phyloP scores from a whole-genome alignment of 1,140 invertebrate species.

The Zaprionus inermis region DNA sequence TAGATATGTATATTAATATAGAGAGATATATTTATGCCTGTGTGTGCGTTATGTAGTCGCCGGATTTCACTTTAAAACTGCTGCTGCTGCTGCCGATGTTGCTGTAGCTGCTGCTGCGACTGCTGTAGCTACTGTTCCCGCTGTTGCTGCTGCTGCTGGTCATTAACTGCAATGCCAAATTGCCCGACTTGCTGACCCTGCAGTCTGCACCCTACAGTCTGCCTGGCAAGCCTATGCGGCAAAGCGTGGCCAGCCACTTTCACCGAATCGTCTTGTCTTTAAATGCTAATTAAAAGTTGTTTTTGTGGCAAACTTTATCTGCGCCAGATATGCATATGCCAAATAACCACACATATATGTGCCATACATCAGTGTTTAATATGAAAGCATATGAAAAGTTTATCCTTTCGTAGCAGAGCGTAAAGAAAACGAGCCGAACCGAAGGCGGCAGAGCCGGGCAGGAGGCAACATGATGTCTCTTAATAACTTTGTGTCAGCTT shows the following conservation, averaged over 20 bases:
- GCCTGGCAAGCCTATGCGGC: neutral
- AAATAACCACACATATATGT: conserved; percentile 25
- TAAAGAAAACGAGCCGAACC: conserved; percentile 25
- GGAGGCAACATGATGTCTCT: conserved; percentile 69
- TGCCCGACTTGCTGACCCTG: conserved; percentile 33
- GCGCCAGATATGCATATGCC: conserved; percentile 56
- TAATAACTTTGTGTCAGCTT: conserved; percentile 79
- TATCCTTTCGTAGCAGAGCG: conserved; percentile 50
- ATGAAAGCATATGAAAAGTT: conserved; percentile 79
- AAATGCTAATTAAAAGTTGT: conserved; percentile 80
- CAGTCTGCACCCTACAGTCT: conserved; percentile 3
- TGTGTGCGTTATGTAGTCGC: neutral
- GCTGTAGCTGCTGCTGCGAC: neutral
- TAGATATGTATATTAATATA: conserved; percentile 10
- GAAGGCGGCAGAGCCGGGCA: neutral
- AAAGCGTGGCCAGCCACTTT: conserved; percentile 32
- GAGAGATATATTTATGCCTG: conserved; percentile 9
- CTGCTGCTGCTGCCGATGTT: neutral
- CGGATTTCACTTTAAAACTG: conserved; percentile 37
- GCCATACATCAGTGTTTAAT: conserved; percentile 67
- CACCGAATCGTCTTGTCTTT: conserved; percentile 52
- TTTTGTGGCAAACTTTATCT: conserved; percentile 67
- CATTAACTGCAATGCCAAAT: conserved; percentile 39
- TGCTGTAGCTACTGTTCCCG: too few relatives aligned
- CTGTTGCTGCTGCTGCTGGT: neutral